These are phyloP conservation scores for Scomber scombrus DNA, from an alignment of 2,113 vertebrate genomes.

Conservation along the genomic window DNA sequence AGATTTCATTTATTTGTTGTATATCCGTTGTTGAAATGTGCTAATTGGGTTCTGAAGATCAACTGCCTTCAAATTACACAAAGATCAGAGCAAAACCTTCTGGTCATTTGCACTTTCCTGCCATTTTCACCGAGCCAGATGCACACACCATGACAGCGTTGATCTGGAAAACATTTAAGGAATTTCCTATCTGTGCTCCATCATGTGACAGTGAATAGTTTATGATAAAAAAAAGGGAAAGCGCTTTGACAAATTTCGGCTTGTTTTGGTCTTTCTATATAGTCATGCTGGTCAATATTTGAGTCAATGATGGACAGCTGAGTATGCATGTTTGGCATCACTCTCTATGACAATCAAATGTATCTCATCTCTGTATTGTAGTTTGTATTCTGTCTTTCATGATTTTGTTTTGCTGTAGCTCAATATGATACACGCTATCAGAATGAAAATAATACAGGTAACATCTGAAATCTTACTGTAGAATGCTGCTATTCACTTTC, in stretches of 20 bases:
- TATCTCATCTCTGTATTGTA: neutral
- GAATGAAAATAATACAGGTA: neutral
- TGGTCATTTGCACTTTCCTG: constrained; percentile 24
- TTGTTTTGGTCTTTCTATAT: constrained; percentile 6
- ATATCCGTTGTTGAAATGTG: constrained; percentile 43
- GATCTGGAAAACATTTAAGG: constrained; percentile 48
- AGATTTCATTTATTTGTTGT: constrained; percentile 36
- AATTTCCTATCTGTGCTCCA: constrained; percentile 14
- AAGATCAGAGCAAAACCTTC: constrained; percentile 32
- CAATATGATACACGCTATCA: neutral
- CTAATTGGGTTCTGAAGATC: constrained; percentile 53
- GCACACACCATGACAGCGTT: neutral
- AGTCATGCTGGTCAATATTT: neutral
- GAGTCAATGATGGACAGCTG: constrained; percentile 26
- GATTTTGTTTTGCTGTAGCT: constrained; percentile 22
- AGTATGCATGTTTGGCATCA: neutral
- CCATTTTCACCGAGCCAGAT: constrained; percentile 11
- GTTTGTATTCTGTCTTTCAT: constrained; percentile 11
- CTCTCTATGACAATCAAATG: neutral
- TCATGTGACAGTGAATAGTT: neutral
- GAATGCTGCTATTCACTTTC: neutral
- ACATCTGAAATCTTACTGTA: constrained; percentile 3
- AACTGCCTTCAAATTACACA: constrained; percentile 36
- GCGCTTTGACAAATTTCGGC: neutral
- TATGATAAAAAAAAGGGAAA: neutral